Conservation (phyloP, 2,113 vertebrate genomes). For the Oreochromis niloticus region DNA sequence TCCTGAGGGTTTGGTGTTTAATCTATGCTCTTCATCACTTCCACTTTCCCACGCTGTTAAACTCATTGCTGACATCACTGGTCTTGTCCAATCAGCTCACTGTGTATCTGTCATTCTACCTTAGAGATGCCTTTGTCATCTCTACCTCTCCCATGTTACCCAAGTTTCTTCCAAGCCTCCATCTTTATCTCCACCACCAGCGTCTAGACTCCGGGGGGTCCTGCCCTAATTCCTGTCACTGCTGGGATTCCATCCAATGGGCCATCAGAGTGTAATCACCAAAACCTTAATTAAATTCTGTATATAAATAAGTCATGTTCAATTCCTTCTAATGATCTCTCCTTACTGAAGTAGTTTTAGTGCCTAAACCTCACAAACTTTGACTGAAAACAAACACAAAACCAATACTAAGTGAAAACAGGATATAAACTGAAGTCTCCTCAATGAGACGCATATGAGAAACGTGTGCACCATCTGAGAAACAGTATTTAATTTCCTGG, state of each 20-base stretch:
- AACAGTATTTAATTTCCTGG: not conserved
- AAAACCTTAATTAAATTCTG: not conserved
- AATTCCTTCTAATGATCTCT: not conserved
- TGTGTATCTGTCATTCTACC: not conserved
- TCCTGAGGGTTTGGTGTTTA: not conserved
- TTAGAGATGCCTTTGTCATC: not conserved
- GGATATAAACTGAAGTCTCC: not conserved
- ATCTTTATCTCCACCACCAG: not conserved
- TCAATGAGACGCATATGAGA: not conserved
- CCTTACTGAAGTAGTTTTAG: not conserved
- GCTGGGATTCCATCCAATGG: not conserved
- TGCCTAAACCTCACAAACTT: not conserved
- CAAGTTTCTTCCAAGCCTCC: not conserved
- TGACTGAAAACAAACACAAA: not conserved
- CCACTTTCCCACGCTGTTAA: not conserved
- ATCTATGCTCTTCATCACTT: not conserved
- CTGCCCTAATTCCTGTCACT: not conserved
- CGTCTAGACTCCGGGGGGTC: not conserved
- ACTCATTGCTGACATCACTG: not conserved
- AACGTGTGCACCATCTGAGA: not conserved
- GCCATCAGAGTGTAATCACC: not conserved
- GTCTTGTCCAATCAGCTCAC: not conserved
- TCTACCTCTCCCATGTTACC: not conserved
- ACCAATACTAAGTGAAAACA: not conserved
- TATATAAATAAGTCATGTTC: not conserved